A percentile compares a stretch with the other conserved stretches of the same genome.
Evolutionary conservation across 2,888 invertebrate species (phyloP).

Genomic region (Glaucopsyche alexis): DNA sequence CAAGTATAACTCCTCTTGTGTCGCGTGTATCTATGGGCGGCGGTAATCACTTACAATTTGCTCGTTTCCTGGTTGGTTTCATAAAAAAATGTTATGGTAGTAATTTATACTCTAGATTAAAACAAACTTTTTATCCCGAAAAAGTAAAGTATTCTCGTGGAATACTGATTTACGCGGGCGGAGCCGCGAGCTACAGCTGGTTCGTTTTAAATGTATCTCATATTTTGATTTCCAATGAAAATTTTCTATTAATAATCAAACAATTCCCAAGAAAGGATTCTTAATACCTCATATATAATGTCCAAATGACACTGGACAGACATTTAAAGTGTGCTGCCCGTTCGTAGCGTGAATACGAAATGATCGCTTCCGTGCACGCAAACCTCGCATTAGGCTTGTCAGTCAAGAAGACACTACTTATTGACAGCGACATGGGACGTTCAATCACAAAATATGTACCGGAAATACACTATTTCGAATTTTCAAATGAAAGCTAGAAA

Average conservation of each 20-base stretch:
- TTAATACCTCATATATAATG: conserved; percentile 63
- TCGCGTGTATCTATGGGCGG: too few relatives aligned
- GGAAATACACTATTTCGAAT: conserved; percentile 16
- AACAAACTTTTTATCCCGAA: too few relatives aligned
- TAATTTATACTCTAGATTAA: too few relatives aligned
- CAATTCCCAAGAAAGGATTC: conserved; percentile 46
- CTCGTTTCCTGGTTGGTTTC: too few relatives aligned
- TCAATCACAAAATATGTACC: conserved; percentile 38
- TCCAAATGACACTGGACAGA: conserved; percentile 62
- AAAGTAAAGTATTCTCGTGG: too few relatives aligned
- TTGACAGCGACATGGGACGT: conserved; percentile 44
- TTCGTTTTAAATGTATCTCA: too few relatives aligned
- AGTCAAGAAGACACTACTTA: conserved; percentile 56
- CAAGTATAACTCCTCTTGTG: too few relatives aligned
- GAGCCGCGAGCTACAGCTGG: too few relatives aligned
- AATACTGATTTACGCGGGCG: too few relatives aligned
- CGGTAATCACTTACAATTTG: too few relatives aligned
- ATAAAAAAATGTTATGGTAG: too few relatives aligned
- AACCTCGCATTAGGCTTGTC: conserved; percentile 70
- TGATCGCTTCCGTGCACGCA: conserved; percentile 74
- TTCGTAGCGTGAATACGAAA: conserved; percentile 67
- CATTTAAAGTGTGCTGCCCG: conserved; percentile 63
- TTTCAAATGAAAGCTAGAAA: conserved; percentile 20
- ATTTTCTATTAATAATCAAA: background rate
- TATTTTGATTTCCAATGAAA: background rate